Base-by-base conservation (phyloP, 2,888 invertebrate genomes). In the Microctonus aethiopoides region DNA sequence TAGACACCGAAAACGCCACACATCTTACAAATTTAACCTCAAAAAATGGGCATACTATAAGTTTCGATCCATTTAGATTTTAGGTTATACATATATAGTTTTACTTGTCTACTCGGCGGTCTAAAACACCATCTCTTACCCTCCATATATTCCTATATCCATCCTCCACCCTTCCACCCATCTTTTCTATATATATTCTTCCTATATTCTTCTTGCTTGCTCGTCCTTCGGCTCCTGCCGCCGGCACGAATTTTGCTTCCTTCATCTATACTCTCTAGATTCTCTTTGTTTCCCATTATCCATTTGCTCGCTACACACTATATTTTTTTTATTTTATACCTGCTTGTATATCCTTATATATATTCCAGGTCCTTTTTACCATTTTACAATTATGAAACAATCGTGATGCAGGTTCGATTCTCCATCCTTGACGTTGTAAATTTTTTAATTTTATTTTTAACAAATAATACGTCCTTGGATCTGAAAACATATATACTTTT, bases 141-240 rank as follows among this genome's bases (percentile, higher is more conserved):
- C 46, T 22, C 16, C 62, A 36, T n/a, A n/a, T n/a, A n/a, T 66
- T 20, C 26, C 29, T 34, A 22, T 59, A 59, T 70, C 60, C 9
- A 46, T 59, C 65, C 59, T 66, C 70, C 51, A 32, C 34, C 57
- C 60, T 60, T 60, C n/a, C 41, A 39, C 61, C 32, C 29, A 34
- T 36, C n/a, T 20, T 29, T 32, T 24, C 22, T 36, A 29, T 51
- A n/a, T 57, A 29, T 51, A n/a, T 57, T 22, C 29, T 36, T 41
- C 26, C 29, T 61, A 59, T 70, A 61, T 66, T 54, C 26, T 60
- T 61, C 54, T 63, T 68, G 39, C 59, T 65, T 34, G 65, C 54
- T 70, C 54, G 65, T 70, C 66, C 66, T 66, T 70, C 70, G 51
- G 32, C 54, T 54, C 56, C 56, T 65, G 64, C 36, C 65, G 65